Evolutionary conservation across 2,113 vertebrate genomes (phyloP), one percentile per base, ranked within the genome.

Genomic region (Phylloscopus whistleri): DNA sequence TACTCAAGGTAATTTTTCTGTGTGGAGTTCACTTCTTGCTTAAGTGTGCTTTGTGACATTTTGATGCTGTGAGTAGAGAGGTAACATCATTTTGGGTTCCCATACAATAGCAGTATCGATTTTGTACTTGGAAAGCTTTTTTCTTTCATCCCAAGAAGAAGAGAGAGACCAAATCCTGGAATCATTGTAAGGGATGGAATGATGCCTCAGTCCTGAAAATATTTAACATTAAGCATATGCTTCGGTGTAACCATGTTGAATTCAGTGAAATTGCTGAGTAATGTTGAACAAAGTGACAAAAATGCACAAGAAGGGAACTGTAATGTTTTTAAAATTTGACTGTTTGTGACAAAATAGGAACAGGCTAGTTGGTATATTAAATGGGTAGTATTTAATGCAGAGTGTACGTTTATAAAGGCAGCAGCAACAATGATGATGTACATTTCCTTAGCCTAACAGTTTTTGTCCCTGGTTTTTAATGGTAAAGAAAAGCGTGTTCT

Each of bases 1-100:
- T 99, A 97, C 98, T 99, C 95, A 99, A 99, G 99, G 99, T 99
- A 98, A 98, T 90, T 84, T 94, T 64, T 46, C 56, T 58, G 28
- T 66, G 22, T 49, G 13, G 43, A 28, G 9, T 76, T 83, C 72
- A 37, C 67, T 89, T 94, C 48, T 75, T 83, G 28, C 37, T 59
- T 30, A 70, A 64, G 39, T 58, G 53, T 62, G 39, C 41, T 43
- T 3, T 72, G 3, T 79, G 63, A 72, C 74, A 58, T 77, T 89
- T 74, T 90, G 43, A 31, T 74, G 43, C 11, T 49, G 8, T 43
- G 30, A 16, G n/a, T 83, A 66, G 46, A 79, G 51, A 67, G 30
- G 28, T 62, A 75, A 48, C 1, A 3, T 68, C 39, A 51, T 84
- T 85, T 63, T 84, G 49, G 24, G 8, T 90, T 95, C 27, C 27